Evolutionary conservation across 2,888 invertebrate species (phyloP).

Genomic region (Papilio elwesi): DNA sequence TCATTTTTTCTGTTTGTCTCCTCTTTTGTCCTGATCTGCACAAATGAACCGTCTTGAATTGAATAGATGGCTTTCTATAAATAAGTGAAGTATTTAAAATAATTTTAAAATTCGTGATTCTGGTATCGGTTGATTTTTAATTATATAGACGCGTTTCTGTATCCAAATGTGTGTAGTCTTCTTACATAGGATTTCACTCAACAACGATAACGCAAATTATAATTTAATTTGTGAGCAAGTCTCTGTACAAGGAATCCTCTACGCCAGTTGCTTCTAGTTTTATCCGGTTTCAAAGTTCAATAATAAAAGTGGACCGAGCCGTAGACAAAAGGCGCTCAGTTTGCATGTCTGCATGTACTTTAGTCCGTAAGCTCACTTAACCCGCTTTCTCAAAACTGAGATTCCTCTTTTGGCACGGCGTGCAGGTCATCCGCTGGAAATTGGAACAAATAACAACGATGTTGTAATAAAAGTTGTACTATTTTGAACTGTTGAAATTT

Average conservation of each 20-base stretch:
- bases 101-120: too few relatives aligned
- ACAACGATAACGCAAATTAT: too few relatives aligned
- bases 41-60: too few relatives aligned
- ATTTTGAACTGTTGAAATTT: conserved; percentile 3
- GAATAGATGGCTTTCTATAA: too few relatives aligned
- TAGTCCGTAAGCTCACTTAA: conserved; percentile 38
- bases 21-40: too few relatives aligned
- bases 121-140: too few relatives aligned
- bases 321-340: conserved; percentile 35
- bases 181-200: too few relatives aligned
- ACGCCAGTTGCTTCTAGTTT: neutral
- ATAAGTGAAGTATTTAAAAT: too few relatives aligned
- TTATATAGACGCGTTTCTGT: too few relatives aligned
- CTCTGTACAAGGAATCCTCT: neutral
- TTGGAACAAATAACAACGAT: conserved; percentile 24
- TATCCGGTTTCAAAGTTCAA: conserved; percentile 20
- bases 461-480: conserved; percentile 12
- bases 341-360: conserved; percentile 34
- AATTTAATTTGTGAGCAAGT: neutral
- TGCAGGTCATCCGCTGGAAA: conserved; percentile 27
- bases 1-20: too few relatives aligned
- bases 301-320: conserved; percentile 19
- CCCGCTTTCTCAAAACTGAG: conserved; percentile 36
- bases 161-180: too few relatives aligned
- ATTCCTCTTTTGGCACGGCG: conserved; percentile 37